Base-by-base conservation (phyloP, 2,797 vertebrate species). In the Myoxocephalus aenaeus region DNA sequence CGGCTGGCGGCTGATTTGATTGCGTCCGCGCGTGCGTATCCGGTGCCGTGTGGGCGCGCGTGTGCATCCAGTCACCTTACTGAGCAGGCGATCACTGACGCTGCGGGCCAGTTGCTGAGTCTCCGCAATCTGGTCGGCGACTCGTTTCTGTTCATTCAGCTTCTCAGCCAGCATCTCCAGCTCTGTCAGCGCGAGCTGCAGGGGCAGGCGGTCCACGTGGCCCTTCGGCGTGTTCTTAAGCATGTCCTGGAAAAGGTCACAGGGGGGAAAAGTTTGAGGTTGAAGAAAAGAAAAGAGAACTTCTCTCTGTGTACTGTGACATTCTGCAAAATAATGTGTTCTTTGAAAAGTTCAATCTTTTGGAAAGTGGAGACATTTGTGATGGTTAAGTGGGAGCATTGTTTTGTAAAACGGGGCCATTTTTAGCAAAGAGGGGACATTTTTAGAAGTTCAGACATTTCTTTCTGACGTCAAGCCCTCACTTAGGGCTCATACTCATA, bases 81-180 rank as follows among this genome's bases (percentile, higher is more conserved):
- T 96, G 90, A 99, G 96, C 92, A 95, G 94, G 53, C 98, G 97
- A 90, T 99, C 98, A 0, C 96, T 96, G 85, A 98, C 93, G 14
- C 97, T 98, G 92, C 96, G 96, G 78, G 96, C 96, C 18, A 99
- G 95, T 86, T 98, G 97, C 72, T 98, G 97, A 73, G 98, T 98
- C 86, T 99, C 98, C 0, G 96, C 95, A 38, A 97, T 92, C 94
- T 99, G 98, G 93, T 99, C 98, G 0, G 97, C 98, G 67, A 97
- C 86, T 3, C 97, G 96, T 73, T 99, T 99, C 95, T 99, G 98
- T 80, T 99, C 98, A 0, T 99, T 99, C 80, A 99, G 95, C 80
- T 97, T 97, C 95, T 98, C 97, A 0, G 98, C 98, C 92, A 99
- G 91, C 0, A 95, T 97, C 93, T 99, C 98, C 93, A 99, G 95